phyloP scores from a whole-genome alignment of 1,140 invertebrate species.

The Laupala kohalensis region DNA sequence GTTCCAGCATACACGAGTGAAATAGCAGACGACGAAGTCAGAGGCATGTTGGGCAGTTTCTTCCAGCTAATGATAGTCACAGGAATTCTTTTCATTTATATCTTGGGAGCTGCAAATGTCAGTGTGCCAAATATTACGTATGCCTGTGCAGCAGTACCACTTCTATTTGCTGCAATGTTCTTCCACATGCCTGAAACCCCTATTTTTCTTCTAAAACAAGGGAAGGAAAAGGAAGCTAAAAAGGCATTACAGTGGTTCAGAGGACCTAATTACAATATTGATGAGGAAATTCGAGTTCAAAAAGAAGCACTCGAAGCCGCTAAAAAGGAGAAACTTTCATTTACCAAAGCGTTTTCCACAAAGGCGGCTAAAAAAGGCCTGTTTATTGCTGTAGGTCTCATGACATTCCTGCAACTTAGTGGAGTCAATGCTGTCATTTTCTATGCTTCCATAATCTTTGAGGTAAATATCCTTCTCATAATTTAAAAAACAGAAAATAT shows the following conservation, averaged over 20 bases:
- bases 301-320: slow-evolving; percentile 39
- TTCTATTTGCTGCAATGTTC: slow-evolving; percentile 49
- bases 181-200: slow-evolving; percentile 74
- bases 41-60: slow-evolving; percentile 67
- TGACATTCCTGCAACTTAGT: slow-evolving; percentile 73
- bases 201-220: slow-evolving; percentile 42
- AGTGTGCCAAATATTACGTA: slow-evolving; percentile 50
- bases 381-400: slow-evolving; percentile 56
- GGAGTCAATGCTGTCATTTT: slow-evolving; percentile 80
- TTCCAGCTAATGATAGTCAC: slow-evolving; percentile 70
- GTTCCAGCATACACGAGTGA: slow-evolving; percentile 79
- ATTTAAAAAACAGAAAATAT: no score
- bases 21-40: slow-evolving; percentile 63
- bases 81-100: slow-evolving; percentile 67
- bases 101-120: slow-evolving; percentile 26
- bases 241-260: slow-evolving; percentile 43
- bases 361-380: slow-evolving; percentile 49
- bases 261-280: slow-evolving; percentile 20
- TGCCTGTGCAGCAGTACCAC: slow-evolving; percentile 47
- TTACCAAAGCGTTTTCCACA: slow-evolving; percentile 42
- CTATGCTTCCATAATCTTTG: slow-evolving; percentile 64
- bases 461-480: slow-evolving; percentile 29
- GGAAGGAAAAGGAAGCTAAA: slow-evolving; percentile 30
- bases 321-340: slow-evolving; percentile 29
- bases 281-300: slow-evolving; percentile 37